Evolutionary conservation across 2,888 invertebrate species (phyloP), one percentile per base, ranked within the genome.

Genomic region (Chymomyza amoena): DNA sequence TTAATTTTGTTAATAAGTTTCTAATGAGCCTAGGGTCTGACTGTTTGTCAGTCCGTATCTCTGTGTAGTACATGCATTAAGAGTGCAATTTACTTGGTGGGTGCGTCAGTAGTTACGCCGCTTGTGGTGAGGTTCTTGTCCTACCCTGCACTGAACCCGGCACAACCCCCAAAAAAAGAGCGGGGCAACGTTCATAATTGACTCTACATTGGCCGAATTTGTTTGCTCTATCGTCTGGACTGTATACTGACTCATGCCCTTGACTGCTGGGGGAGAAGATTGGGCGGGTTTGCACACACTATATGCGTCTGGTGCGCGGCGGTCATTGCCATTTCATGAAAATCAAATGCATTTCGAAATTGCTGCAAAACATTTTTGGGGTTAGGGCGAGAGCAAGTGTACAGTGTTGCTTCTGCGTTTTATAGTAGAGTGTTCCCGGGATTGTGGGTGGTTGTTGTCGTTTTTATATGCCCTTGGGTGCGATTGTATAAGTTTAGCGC

Each of bases 221-320:
- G 87, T 83, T 88, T 83, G 88, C 79, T 70, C 84, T 82, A 82
- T 79, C 84, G 83, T 84, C 83, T 84, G 76, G 65, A 68, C 54
- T 66, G 63, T 63, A 59, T 66, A 66, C 57, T 84, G 85, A 84
- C 72, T 80, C 80, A 73, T 73, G 81, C 88, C 82, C 84, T 74
- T 88, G 88, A 79, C 79, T 69, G 25, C 25, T 36, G 60, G 39
- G 32, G 32, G 60, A n/a, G 36, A 6, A 4, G 28, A 20, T 54
- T 32, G 32, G 32, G 32, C 32, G 57, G 28, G 57, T 25, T 25
- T 25, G 25, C n/a, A 4, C n/a, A 4, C 18, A 10, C 50, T 54
- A 45, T 68, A 69, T 70, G 61, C 61, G 32, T 66, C 61, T 73
- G 57, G 16, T 16, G n/a, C 51, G 45, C 68, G 68, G 45, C 68